These are phyloP conservation scores for Pardosa pseudoannulata DNA, from an alignment of 2,888 invertebrate genomes.

Conservation along the genomic window DNA sequence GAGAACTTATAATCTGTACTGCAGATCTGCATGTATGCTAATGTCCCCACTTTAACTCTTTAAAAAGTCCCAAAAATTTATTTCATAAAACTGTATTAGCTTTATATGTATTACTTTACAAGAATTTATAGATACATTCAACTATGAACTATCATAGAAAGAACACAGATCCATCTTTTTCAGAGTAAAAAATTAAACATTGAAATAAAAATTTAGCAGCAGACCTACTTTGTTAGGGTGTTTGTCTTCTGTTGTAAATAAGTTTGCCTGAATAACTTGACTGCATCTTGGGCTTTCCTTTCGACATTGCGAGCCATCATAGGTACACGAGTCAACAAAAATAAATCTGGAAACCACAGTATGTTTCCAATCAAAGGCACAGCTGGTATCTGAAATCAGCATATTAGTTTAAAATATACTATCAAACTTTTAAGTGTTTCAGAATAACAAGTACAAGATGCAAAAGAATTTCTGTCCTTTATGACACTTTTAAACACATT, in stretches of 20 bases:
- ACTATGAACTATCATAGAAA: background rate
- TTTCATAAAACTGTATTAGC: too few relatives aligned
- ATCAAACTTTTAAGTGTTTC: too few relatives aligned
- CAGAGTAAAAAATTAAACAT: background rate
- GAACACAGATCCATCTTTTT: background rate
- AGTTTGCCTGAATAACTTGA: constrained; percentile 77
- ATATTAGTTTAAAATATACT: too few relatives aligned
- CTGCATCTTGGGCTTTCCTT: constrained; percentile 79
- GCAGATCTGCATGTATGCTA: too few relatives aligned
- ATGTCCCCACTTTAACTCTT: too few relatives aligned
- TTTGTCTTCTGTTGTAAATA: constrained; percentile 80
- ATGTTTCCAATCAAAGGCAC: constrained; percentile 88
- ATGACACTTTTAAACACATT: too few relatives aligned
- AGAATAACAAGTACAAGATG: too few relatives aligned
- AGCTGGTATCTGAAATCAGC: constrained; percentile 82
- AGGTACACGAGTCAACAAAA: constrained; percentile 83
- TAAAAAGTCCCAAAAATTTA: too few relatives aligned
- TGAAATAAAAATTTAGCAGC: background rate
- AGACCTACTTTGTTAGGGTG: constrained; percentile 80
- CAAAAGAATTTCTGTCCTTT: too few relatives aligned
- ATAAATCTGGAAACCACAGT: constrained; percentile 90
- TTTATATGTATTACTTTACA: too few relatives aligned
- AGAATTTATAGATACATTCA: too few relatives aligned
- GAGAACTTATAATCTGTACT: too few relatives aligned
- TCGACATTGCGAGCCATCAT: constrained; percentile 80